Conservation (phyloP, 2,113 vertebrate genomes). For the Hemicordylus capensis region DNA sequence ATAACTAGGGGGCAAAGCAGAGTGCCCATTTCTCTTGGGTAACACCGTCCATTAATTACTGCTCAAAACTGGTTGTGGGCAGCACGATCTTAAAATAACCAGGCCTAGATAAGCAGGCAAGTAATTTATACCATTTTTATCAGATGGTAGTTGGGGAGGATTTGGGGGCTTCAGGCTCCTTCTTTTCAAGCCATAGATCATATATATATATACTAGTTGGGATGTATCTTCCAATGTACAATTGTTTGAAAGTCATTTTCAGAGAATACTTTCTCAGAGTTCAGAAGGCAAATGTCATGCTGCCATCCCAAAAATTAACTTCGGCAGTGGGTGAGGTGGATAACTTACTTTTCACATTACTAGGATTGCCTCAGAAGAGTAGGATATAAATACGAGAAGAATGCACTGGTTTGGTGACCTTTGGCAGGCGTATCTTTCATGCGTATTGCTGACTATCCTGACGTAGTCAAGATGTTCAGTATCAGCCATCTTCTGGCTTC, state of each 20-base stretch:
- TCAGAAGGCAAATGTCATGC: conserved; percentile 40
- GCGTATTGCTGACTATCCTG: not conserved
- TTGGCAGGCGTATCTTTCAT: not conserved
- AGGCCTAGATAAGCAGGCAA: conserved; percentile 69
- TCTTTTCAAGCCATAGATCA: conserved; percentile 54
- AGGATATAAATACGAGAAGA: not conserved
- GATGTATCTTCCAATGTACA: conserved; percentile 51
- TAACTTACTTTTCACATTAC: not conserved
- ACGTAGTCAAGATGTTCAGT: not conserved
- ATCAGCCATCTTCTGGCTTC: too few species aligned
- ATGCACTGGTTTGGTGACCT: not conserved
- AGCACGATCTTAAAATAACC: conserved; percentile 68
- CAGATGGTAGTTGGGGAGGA: conserved; percentile 46
- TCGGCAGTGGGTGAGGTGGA: not conserved
- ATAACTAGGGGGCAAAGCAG: conserved; percentile 62
- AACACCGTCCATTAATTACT: conserved; percentile 70
- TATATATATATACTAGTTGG: conserved; percentile 52
- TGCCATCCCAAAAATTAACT: not conserved
- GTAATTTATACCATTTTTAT: conserved; percentile 71
- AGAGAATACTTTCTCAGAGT: not conserved
- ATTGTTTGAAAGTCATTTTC: conserved; percentile 43
- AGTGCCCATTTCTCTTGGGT: conserved; percentile 65
- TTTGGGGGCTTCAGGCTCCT: conserved; percentile 36
- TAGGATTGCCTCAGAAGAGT: not conserved
- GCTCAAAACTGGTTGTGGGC: conserved; percentile 61